phyloP scores from a whole-genome alignment of 2,113 vertebrate species.

The Pseudorasbora parva region DNA sequence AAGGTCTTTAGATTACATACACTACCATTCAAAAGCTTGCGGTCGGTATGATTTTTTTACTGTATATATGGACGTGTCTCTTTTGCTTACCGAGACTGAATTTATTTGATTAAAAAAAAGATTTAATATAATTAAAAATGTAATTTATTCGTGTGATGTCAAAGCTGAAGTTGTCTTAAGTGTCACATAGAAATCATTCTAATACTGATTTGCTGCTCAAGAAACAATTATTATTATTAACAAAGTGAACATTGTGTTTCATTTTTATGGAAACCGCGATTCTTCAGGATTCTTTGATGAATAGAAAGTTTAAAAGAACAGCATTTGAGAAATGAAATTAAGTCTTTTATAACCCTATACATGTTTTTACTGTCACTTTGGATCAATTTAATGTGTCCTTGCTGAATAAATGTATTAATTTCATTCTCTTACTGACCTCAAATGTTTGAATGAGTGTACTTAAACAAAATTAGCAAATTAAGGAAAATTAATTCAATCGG shows the following conservation, averaged over 20 bases:
- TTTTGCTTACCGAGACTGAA: background rate
- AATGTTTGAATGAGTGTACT: background rate
- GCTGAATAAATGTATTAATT: too few species aligned
- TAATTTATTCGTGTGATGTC: background rate
- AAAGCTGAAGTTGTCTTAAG: background rate
- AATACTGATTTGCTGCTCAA: background rate
- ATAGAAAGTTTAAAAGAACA: too few species aligned
- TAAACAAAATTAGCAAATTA: background rate
- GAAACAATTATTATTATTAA: background rate
- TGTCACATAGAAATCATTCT: background rate
- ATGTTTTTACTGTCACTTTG: too few species aligned
- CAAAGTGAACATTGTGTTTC: background rate
- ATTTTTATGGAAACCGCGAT: too few species aligned
- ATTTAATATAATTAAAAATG: background rate
- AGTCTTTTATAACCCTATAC: too few species aligned
- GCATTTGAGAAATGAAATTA: too few species aligned
- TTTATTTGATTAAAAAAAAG: background rate
- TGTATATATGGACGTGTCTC: background rate
- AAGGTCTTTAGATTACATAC: background rate
- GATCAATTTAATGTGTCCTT: too few species aligned
- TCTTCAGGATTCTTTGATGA: too few species aligned
- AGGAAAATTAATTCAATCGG: background rate
- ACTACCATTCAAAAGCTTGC: background rate
- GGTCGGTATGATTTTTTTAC: background rate
- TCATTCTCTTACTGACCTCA: too few species aligned